Conservation (phyloP, 2,113 vertebrate species). For the Syngnathus scovelli region DNA sequence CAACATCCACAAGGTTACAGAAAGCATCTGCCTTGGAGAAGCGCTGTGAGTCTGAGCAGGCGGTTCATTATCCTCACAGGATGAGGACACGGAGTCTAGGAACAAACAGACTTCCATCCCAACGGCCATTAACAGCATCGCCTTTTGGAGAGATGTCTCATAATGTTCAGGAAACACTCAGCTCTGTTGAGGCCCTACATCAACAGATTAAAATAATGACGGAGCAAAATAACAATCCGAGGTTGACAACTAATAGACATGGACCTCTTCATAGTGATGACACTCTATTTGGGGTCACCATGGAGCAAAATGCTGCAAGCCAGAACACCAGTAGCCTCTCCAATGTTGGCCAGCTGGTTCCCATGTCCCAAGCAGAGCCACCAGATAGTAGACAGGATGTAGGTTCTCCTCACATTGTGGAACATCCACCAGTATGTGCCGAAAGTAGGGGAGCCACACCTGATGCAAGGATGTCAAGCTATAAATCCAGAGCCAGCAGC, state of each 20-base stretch:
- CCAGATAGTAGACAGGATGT: slow-evolving; percentile 45
- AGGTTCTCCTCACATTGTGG: slow-evolving; percentile 55
- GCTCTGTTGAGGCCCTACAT: slow-evolving; percentile 54
- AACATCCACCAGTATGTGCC: slow-evolving; percentile 57
- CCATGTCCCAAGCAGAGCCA: slow-evolving; percentile 62
- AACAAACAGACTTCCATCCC: slow-evolving; percentile 54
- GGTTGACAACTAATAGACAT: slow-evolving; percentile 21
- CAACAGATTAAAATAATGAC: slow-evolving; percentile 58
- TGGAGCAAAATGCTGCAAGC: slow-evolving; percentile 13
- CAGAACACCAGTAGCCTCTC: slow-evolving; percentile 64
- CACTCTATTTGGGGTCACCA: slow-evolving; percentile 7
- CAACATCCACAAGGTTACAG: slow-evolving; percentile 54
- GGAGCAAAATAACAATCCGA: slow-evolving; percentile 33
- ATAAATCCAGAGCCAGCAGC: slow-evolving; percentile 82
- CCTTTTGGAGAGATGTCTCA: slow-evolving; percentile 62
- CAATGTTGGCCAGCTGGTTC: slow-evolving; percentile 76
- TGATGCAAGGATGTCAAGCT: slow-evolving; percentile 63
- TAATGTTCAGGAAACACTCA: slow-evolving; percentile 60
- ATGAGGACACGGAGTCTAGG: slow-evolving; percentile 64
- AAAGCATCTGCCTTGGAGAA: slow-evolving; percentile 62
- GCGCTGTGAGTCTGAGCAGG: slow-evolving; percentile 63
- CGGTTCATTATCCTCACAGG: slow-evolving; percentile 71
- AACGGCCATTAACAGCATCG: slow-evolving; percentile 70
- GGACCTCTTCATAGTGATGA: slow-evolving; percentile 24
- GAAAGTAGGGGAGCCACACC: slow-evolving; percentile 61